Percentiles rank a stretch among this genome's conserved stretches.
Conservation (phyloP, 2,888 invertebrate genomes). For the Dione juno region DNA sequence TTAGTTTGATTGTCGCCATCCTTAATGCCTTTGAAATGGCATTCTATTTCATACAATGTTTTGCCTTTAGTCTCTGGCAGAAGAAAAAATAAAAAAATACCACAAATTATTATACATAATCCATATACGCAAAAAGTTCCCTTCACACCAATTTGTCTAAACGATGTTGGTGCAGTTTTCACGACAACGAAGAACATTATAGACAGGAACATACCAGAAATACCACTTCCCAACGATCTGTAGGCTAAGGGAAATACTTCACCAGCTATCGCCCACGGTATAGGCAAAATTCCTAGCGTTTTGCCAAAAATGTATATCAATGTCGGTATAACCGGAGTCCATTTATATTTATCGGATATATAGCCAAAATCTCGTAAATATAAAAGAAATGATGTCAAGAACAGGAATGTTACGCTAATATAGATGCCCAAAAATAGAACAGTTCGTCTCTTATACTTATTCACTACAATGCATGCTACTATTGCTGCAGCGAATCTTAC, state of each 20-base stretch:
- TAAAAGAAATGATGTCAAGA: slow-evolving; percentile 74
- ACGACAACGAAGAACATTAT: slow-evolving; percentile 86
- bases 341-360: slow-evolving; percentile 64
- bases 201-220: slow-evolving; percentile 85
- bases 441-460: slow-evolving; percentile 83
- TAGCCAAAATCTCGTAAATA: slow-evolving; percentile 67
- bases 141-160: slow-evolving; percentile 78
- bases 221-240: slow-evolving; percentile 86
- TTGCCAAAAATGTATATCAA: slow-evolving; percentile 83
- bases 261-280: slow-evolving; percentile 89
- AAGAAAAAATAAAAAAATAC: slow-evolving; percentile 81
- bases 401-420: slow-evolving; percentile 83
- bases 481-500: slow-evolving; percentile 85
- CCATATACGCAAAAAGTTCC: slow-evolving; percentile 86
- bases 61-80: slow-evolving; percentile 88
- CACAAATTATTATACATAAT: slow-evolving; percentile 79
- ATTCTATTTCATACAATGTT: slow-evolving; percentile 87
- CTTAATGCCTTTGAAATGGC: slow-evolving; percentile 71
- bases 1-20: slow-evolving; percentile 35
- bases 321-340: slow-evolving; percentile 78
- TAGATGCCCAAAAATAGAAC: slow-evolving; percentile 84
- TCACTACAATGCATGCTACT: slow-evolving; percentile 84
- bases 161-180: slow-evolving; percentile 85
- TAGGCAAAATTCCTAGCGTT: slow-evolving; percentile 84
- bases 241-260: slow-evolving; percentile 86